These are phyloP conservation scores for Triplophysa tibetana DNA, from an alignment of 2,113 vertebrate genomes.

Conservation along the genomic window DNA sequence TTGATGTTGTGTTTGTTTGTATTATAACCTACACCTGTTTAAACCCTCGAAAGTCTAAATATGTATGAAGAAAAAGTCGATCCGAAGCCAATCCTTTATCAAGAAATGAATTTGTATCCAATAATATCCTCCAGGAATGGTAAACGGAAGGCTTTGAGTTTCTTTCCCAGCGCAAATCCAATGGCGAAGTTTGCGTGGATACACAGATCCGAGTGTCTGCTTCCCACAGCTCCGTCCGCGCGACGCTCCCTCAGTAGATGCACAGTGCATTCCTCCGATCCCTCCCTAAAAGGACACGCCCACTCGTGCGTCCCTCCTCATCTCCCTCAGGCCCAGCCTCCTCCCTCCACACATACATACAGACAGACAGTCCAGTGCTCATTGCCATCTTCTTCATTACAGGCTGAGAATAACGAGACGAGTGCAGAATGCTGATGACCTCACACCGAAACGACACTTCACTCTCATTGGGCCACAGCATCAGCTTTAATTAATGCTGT, in stretches of 20 bases:
- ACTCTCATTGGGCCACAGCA: conserved; percentile 23
- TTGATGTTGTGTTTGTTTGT: not conserved
- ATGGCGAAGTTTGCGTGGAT: not conserved
- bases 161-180: conserved; percentile 23
- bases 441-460: conserved; percentile 34
- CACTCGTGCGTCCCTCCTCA: conserved; percentile 22
- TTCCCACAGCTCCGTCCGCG: not conserved
- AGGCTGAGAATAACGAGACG: conserved; percentile 25
- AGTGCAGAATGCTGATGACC: conserved; percentile 42
- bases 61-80: conserved; percentile 1
- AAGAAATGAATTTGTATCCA: conserved; percentile 18
- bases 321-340: conserved; percentile 5
- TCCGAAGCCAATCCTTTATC: conserved; percentile 17
- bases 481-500: conserved; percentile 38
- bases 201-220: not conserved
- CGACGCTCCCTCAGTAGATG: conserved; percentile 34
- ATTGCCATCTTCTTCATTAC: conserved; percentile 42
- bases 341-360: conserved; percentile 14
- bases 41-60: not conserved
- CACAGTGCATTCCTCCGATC: conserved; percentile 9
- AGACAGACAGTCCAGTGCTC: conserved; percentile 11
- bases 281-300: conserved; percentile 22
- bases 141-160: not conserved
- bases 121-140: conserved; percentile 25
- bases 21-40: not conserved